Evolutionary conservation across 2,888 invertebrate species (phyloP).

Genomic region (Branchellion lobata): DNA sequence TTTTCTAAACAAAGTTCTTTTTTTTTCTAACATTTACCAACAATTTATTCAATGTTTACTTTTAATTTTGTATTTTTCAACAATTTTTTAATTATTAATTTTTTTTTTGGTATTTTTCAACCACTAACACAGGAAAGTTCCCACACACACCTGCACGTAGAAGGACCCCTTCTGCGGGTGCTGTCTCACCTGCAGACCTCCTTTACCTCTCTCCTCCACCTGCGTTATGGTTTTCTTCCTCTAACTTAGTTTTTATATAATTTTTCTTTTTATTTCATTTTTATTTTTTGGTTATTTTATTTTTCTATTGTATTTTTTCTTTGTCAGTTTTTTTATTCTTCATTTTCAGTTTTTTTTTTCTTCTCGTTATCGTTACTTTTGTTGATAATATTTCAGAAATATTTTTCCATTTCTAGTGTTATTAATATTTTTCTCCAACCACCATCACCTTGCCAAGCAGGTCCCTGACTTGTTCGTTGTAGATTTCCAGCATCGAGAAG

Average conservation of each 20-base stretch:
- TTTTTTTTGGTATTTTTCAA: too few species aligned
- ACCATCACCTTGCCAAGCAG: not conserved
- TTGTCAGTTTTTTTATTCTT: not conserved
- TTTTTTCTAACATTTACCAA: too few species aligned
- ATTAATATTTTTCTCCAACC: too few species aligned
- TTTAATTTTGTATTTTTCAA: too few species aligned
- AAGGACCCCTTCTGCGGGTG: constrained; percentile 62
- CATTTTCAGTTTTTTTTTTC: not conserved
- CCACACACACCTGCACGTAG: constrained; percentile 58
- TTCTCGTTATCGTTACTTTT: not conserved
- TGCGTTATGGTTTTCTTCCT: not conserved
- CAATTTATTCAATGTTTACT: too few species aligned
- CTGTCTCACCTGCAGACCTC: constrained; percentile 57
- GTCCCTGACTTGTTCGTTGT: constrained; percentile 61
- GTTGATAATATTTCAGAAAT: not conserved
- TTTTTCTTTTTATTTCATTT: not conserved
- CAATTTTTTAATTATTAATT: too few species aligned
- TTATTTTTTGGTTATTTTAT: not conserved
- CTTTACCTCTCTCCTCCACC: constrained; percentile 60
- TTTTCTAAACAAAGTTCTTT: not conserved
- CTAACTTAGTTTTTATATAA: not conserved
- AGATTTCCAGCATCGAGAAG: constrained; percentile 63
- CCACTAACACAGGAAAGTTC: too few species aligned
- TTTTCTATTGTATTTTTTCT: too few species aligned
- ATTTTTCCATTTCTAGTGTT: too few species aligned